Base-by-base conservation (phyloP, 2,113 vertebrate species). In the Marmota flaviventris region DNA sequence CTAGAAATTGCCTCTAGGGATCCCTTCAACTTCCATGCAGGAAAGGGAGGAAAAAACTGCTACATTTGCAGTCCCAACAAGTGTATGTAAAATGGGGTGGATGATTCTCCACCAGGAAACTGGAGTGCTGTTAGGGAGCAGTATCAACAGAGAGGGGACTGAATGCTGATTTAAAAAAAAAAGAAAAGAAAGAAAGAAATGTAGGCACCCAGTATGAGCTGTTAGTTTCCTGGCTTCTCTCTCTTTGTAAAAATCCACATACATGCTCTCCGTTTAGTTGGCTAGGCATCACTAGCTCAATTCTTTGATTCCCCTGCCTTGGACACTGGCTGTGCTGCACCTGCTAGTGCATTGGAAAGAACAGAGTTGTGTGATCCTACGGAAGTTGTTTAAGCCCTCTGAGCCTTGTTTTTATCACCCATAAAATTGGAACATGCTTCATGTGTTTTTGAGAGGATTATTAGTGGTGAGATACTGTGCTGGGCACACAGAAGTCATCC, bases 341-440 rank as follows among this genome's bases (percentile, higher is more conserved):
- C 25, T 93, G 69, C 91, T 34, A 39, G 34, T 27, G 11, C 76
- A 72, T 5, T 72, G 61, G 53, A 95, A 97, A 82, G 61, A 78
- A 78, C 61, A 48, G 79, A 79, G 75, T 39, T 91, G 12, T 87
- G 42, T 83, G 42, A 78, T 39, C 58, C 20, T 73, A 4, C 13
- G 61, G 63, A 94, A 32, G n/a, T 92, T 89, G 8, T 65, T 25
- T 77, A 73, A 78, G 61, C 63, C 39, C 27, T 39, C 20, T n/a
- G 70, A 48, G 45, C 53, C 45, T 61, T 63, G 2, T 82, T 91
- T 88, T 93, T 77, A 89, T 91, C 69, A 86, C 61, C 29, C 37
- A 88, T 48, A 91, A 91, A 73, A 73, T 73, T 56, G 32, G 22
- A 56, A 58, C 53, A 73, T 65, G 37, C 42, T 88, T 91, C 37